Evolutionary conservation across 1,140 invertebrate genomes (phyloP).

Genomic region (Drosophila nannoptera): DNA sequence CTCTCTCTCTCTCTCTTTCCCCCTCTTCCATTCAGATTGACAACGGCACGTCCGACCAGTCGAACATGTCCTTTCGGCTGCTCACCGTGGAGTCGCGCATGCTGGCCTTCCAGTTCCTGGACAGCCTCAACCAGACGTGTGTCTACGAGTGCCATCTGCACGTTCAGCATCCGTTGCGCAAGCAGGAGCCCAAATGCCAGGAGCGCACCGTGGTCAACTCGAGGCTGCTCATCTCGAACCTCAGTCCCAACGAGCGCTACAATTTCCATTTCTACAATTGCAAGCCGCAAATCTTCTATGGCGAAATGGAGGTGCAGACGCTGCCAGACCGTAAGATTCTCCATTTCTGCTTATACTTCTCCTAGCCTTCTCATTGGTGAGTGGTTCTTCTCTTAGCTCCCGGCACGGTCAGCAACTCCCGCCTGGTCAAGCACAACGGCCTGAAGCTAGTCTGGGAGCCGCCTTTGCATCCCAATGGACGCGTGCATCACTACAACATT

Average conservation of each 20-base stretch:
- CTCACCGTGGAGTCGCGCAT: conserved; percentile 68
- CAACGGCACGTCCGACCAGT: conserved; percentile 70
- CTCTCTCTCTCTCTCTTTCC: neutral
- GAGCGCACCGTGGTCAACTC: conserved; percentile 65
- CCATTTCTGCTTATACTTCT: neutral
- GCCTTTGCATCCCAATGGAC: conserved; percentile 68
- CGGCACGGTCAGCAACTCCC: conserved; percentile 67
- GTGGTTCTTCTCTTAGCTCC: conserved; percentile 49
- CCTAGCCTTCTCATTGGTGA: neutral
- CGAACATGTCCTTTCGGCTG: conserved; percentile 67
- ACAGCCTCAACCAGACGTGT: conserved; percentile 72
- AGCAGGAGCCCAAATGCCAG: conserved; percentile 62
- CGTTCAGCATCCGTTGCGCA: conserved; percentile 51
- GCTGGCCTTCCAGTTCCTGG: conserved; percentile 65
- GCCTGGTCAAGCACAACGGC: conserved; percentile 61
- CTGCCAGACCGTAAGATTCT: conserved; percentile 69
- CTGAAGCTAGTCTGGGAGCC: conserved; percentile 72
- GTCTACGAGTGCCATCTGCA: conserved; percentile 67
- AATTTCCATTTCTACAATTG: conserved; percentile 71
- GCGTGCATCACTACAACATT: conserved; percentile 72
- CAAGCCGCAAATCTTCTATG: conserved; percentile 68
- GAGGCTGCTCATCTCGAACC: conserved; percentile 52
- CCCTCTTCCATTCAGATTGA: conserved; percentile 51
- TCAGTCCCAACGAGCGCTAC: conserved; percentile 62
- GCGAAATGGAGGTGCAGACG: conserved; percentile 68